These are phyloP conservation scores for Nudaria mundana DNA, from an alignment of 2,888 invertebrate species.

Conservation along the genomic window DNA sequence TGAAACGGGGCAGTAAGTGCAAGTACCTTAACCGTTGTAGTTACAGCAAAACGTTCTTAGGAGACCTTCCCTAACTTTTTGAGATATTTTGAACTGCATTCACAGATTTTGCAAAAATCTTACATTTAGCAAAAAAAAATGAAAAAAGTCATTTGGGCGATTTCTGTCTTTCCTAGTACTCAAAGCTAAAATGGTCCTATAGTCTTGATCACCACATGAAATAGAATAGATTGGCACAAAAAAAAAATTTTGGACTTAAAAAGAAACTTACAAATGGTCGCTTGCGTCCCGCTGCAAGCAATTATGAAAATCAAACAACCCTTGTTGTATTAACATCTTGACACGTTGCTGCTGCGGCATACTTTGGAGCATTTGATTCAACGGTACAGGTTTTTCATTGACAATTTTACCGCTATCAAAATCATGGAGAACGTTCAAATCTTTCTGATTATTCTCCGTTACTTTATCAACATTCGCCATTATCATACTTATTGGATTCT, in stretches of 20 bases:
- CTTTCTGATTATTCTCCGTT: slow-evolving; percentile 19
- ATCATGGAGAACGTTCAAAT: slow-evolving; percentile 36
- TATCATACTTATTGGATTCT: slow-evolving; percentile 25
- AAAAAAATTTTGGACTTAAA: background rate
- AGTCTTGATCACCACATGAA: too few relatives aligned
- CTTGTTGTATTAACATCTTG: slow-evolving; percentile 50
- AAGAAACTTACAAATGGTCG: slow-evolving; percentile 66
- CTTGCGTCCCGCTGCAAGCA: slow-evolving; percentile 51
- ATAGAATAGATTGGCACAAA: background rate
- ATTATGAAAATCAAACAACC: slow-evolving; percentile 46
- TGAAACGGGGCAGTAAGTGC: too few relatives aligned
- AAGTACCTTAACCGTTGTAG: too few relatives aligned
- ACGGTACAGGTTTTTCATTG: background rate
- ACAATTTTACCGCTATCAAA: slow-evolving; percentile 36
- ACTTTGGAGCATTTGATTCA: background rate
- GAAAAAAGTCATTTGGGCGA: too few relatives aligned
- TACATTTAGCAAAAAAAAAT: too few relatives aligned
- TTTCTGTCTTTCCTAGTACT: too few relatives aligned
- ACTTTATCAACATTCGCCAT: slow-evolving; percentile 24
- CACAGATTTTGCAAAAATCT: too few relatives aligned
- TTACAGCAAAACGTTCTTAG: too few relatives aligned
- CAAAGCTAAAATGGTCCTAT: too few relatives aligned
- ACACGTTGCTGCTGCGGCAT: slow-evolving; percentile 16
- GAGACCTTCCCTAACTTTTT: too few relatives aligned
- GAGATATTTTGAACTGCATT: too few relatives aligned